Base-by-base conservation (phyloP, 2,797 vertebrate genomes). In the Hyperoplus immaculatus region DNA sequence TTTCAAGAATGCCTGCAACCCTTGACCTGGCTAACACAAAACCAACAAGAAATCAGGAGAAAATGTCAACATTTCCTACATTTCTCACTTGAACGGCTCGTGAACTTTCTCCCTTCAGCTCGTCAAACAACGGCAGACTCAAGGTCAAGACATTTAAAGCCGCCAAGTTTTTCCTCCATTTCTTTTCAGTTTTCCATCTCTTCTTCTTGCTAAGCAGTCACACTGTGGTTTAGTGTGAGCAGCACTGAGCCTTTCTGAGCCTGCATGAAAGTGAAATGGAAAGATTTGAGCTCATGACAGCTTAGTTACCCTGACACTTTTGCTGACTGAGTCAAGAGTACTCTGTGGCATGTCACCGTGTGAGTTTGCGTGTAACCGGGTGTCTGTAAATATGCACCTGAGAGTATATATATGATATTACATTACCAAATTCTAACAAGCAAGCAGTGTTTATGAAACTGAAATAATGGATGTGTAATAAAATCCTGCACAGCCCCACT, bases 71-170 rank as follows among this genome's bases (percentile, higher is more conserved):
- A 65, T 84, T 75, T 88, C 65, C 72, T 67, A 55, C 14, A 69
- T 85, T 77, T 87, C 66, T 77, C 45, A 73, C 54, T 45, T 77
- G 80, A 76, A 88, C 81, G 61, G 45, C 67, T 71, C 55, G 5
- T 87, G 88, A 93, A 88, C 91, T 62, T 71, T 80, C 66, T 82
- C 78, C 77, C 60, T 45, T 15, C 75, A 68, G 45, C 41, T 11
- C 5, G 13, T 54, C 41, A 81, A 83, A 82, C 66, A 78, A 64
- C 69, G 66, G 69, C 77, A 74, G 39, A 77, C 70, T 81, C 13
- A 62, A 73, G 77, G 80, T 86, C 68, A 55, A 47, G 76, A 81
- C 80, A 81, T 84, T 70, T 69, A 47, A 82, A 88, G 63, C 72
- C 18, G 47, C 69, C 45, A 56, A 55, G 55, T 84, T 82, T 29